Evolutionary conservation across 2,113 vertebrate genomes (phyloP).

Genomic region (Boleophthalmus pectinirostris): DNA sequence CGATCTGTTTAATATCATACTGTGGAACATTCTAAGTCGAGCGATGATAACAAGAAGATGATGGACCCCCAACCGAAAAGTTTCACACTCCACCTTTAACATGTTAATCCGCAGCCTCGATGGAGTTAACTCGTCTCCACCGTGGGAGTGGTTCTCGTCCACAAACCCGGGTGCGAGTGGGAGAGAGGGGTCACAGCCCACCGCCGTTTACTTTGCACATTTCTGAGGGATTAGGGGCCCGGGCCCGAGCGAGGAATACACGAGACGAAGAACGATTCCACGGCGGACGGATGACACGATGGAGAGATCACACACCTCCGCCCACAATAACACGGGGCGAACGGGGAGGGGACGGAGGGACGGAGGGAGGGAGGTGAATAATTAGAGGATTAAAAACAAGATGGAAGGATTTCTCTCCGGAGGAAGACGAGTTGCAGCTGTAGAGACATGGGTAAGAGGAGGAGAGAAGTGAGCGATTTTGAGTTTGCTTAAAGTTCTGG

Average conservation of each 20-base stretch:
- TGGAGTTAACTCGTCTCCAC: neutral
- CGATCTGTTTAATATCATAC: too few relatives aligned
- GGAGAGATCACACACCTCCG: constrained; percentile 8
- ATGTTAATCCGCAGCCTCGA: neutral
- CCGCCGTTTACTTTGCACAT: constrained; percentile 7
- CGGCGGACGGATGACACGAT: constrained; percentile 3
- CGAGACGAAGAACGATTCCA: neutral
- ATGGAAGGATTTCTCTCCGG: neutral
- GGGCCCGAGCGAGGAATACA: neutral
- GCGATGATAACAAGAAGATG: too few relatives aligned
- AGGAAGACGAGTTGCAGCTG: neutral
- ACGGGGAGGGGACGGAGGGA: neutral
- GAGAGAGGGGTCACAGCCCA: neutral
- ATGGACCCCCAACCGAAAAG: too few relatives aligned
- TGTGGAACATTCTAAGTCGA: too few relatives aligned
- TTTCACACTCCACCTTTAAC: too few relatives aligned
- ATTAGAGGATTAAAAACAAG: constrained; percentile 2
- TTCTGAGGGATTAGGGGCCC: constrained; percentile 9
- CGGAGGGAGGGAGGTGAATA: neutral
- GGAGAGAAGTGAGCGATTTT: neutral
- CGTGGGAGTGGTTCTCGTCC: neutral
- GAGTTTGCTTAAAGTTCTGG: neutral
- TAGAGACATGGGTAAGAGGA: neutral
- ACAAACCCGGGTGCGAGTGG: neutral
- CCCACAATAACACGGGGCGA: neutral